Evolutionary conservation across 2,797 vertebrate genomes (phyloP).

Genomic region (Nyctalus aviator): DNA sequence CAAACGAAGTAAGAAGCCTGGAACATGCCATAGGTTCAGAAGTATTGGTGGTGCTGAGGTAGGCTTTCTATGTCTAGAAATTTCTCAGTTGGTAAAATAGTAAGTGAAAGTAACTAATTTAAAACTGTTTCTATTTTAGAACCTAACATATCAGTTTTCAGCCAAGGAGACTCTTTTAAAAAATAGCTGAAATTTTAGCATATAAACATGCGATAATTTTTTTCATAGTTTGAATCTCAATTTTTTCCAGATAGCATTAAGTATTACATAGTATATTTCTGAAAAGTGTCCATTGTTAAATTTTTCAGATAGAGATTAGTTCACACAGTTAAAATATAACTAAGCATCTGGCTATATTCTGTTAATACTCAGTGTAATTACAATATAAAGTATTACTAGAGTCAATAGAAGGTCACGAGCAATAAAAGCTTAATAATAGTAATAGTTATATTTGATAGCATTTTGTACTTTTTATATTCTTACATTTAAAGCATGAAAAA

Average conservation of each 20-base stretch:
- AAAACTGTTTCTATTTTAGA: background rate
- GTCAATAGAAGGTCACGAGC: slow-evolving; percentile 49
- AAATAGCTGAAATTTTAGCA: slow-evolving; percentile 30
- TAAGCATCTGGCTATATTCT: slow-evolving; percentile 40
- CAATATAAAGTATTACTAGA: slow-evolving; percentile 58
- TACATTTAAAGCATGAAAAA: slow-evolving; percentile 51
- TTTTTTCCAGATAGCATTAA: slow-evolving; percentile 60
- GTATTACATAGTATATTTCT: background rate
- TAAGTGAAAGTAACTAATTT: slow-evolving; percentile 21
- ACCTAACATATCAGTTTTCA: background rate
- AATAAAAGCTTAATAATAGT: slow-evolving; percentile 50
- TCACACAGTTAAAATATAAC: slow-evolving; percentile 62
- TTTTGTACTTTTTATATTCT: slow-evolving; percentile 22
- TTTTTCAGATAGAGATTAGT: slow-evolving; percentile 64
- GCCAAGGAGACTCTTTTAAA: slow-evolving; percentile 18
- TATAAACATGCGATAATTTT: slow-evolving; percentile 17
- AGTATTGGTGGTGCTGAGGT: background rate
- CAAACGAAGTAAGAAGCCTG: background rate
- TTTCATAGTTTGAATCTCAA: slow-evolving; percentile 41
- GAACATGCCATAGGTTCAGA: background rate
- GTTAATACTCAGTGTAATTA: slow-evolving; percentile 59
- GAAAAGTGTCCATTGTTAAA: slow-evolving; percentile 24
- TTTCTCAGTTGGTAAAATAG: background rate
- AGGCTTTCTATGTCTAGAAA: slow-evolving; percentile 12
- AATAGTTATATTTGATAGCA: slow-evolving; percentile 51